These are phyloP conservation scores for Argyresthia goedartella DNA, from an alignment of 2,888 invertebrate genomes.

Conservation along the genomic window DNA sequence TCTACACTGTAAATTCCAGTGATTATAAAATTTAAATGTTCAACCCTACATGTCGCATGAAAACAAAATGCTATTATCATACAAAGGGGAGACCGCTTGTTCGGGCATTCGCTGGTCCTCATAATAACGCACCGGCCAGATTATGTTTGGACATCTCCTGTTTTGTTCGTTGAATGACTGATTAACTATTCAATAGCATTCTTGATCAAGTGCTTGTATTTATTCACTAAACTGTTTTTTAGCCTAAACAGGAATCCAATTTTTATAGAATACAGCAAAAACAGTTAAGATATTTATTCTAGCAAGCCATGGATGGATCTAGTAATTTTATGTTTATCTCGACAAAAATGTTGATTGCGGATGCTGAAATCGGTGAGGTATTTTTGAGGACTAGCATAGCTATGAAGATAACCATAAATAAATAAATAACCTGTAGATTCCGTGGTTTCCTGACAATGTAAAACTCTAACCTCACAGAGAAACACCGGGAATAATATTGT, in stretches of 20 bases:
- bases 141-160: too few species aligned
- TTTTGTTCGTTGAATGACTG: too few species aligned
- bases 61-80: slow-evolving; percentile 40
- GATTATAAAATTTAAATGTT: too few species aligned
- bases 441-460: too few species aligned
- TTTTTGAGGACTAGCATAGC: neutral
- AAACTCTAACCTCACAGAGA: too few species aligned
- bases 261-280: neutral
- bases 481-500: too few species aligned
- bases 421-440: too few species aligned
- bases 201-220: neutral
- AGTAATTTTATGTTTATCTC: neutral
- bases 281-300: neutral
- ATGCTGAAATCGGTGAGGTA: too few species aligned
- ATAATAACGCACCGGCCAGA: too few species aligned
- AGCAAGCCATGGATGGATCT: neutral
- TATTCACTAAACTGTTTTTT: neutral
- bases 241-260: neutral
- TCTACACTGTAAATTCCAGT: too few species aligned
- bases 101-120: slow-evolving; percentile 8
- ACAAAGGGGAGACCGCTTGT: slow-evolving; percentile 34
- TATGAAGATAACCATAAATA: too few species aligned
- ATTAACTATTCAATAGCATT: too few species aligned
- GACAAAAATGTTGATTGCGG: neutral
- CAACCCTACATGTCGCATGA: slow-evolving; percentile 14